Percentiles rank a stretch among this genome's conserved stretches.
phyloP scores from a whole-genome alignment of 1,140 invertebrate genomes.

The Drosophila carrolli region DNA sequence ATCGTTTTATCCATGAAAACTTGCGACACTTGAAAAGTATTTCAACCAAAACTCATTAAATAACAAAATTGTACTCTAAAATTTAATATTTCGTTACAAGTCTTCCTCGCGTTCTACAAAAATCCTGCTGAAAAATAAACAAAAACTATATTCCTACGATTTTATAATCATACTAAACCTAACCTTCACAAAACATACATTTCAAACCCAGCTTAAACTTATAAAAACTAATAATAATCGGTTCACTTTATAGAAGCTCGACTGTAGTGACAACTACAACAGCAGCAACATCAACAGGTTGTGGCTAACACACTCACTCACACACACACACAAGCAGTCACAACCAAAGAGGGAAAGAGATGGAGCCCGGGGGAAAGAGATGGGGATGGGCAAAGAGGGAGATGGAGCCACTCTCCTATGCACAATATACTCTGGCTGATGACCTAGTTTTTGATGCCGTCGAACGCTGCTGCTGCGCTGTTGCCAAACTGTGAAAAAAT shows the following conservation, averaged over 20 bases:
- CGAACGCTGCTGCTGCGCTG: conserved; percentile 41
- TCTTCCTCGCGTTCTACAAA: too few species aligned
- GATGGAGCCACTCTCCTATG: conserved; percentile 47
- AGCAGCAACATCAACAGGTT: conserved; percentile 39
- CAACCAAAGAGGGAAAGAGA: conserved; percentile 11
- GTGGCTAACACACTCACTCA: conserved; percentile 20
- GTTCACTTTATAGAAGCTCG: neutral
- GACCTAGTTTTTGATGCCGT: conserved; percentile 71
- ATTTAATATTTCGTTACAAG: too few species aligned
- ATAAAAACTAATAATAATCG: too few species aligned
- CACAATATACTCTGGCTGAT: conserved; percentile 25
- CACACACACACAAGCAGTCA: conserved; percentile 1
- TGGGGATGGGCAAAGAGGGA: conserved; percentile 26
- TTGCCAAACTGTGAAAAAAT: conserved; percentile 68
- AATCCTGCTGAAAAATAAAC: too few species aligned
- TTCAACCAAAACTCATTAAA: too few species aligned
- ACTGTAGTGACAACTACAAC: conserved; percentile 17
- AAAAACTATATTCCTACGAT: too few species aligned
- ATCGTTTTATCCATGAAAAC: too few species aligned
- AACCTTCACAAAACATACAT: too few species aligned
- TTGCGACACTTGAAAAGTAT: too few species aligned
- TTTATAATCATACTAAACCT: too few species aligned
- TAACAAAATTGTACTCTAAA: too few species aligned
- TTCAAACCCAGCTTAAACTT: too few species aligned
- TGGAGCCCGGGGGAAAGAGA: conserved; percentile 15